These are phyloP conservation scores for Cyprinodon brontotheroides DNA, from an alignment of 2,113 vertebrate genomes.

Conservation along the genomic window DNA sequence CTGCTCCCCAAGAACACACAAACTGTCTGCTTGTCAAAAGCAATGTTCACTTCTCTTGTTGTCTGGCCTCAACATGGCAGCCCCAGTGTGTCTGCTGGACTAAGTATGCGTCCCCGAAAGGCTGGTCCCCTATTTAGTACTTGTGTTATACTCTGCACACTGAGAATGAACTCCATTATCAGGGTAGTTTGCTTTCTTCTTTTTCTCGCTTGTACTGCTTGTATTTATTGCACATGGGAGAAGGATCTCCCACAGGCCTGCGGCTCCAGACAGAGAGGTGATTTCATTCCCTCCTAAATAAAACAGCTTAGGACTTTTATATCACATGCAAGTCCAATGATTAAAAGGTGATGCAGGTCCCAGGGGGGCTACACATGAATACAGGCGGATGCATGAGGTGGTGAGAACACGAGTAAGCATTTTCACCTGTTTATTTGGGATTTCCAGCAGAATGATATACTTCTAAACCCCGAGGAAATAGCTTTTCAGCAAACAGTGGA, in stretches of 20 bases:
- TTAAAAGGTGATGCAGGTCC: conserved; percentile 51
- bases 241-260: conserved; percentile 44
- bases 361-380: conserved; percentile 10
- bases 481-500: neutral
- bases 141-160: conserved; percentile 52
- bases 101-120: conserved; percentile 41
- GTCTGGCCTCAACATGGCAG: conserved; percentile 49
- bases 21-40: conserved; percentile 38
- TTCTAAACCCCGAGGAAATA: conserved; percentile 28
- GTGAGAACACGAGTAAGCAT: neutral
- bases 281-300: conserved; percentile 55
- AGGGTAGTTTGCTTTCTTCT: conserved; percentile 36
- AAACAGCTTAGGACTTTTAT: conserved; percentile 31
- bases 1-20: conserved; percentile 26
- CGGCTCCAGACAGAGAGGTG: conserved; percentile 40
- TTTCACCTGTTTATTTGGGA: conserved; percentile 21
- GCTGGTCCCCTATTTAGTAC: conserved; percentile 58
- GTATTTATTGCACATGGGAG: conserved; percentile 59
- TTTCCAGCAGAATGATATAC: conserved; percentile 10
- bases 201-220: conserved; percentile 39
- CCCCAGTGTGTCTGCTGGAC: conserved; percentile 42
- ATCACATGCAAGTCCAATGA: conserved; percentile 52
- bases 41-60: conserved; percentile 44
- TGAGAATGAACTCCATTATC: conserved; percentile 73
- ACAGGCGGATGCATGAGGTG: conserved; percentile 5